Base-by-base conservation (phyloP, 2,797 vertebrate species). In the Melopsittacus undulatus region DNA sequence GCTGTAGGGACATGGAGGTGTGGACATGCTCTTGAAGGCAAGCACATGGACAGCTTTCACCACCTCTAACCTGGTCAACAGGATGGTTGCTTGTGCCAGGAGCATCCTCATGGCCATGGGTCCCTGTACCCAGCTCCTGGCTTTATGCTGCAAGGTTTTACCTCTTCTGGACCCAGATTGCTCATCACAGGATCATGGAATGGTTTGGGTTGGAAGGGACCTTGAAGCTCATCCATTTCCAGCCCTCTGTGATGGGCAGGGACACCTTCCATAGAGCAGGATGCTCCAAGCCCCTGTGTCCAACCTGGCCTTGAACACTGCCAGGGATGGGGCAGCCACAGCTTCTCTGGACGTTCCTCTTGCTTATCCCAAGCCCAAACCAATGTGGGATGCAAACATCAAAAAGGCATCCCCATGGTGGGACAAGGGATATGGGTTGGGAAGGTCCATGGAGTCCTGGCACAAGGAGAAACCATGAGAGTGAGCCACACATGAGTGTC, bases 41-140 rank as follows among this genome's bases (percentile, higher is more conserved):
- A 68, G 27, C 32, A 56, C 36, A 7, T 34, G 29, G 59, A 38
- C 7, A 49, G 27, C 27, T 38, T 74, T 68, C 34, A 62, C 63
- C 30, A 23, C 9, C n/a, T 61, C 18, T 27, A 69, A 56, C 19
- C 10, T 3, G 3, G 13, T 38, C 43, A n/a, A 24, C 0, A 3
- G 51, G 51, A 40, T 0, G 10, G 43, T 8, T 29, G 13, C 20
- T 77, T 13, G 11, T 29, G 16, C 15, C 57, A 64, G 30, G 43
- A 83, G 27, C 32, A 20, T 68, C 63, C 36, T n/a, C 1, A 0
- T 63, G 79, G 46, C 87, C 63, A 10, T 2, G 2, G 63, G 42
- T 56, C 79, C 46, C 15, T 36, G 16, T 4, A 57, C 7, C n/a
- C 29, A 40, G 26, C 17, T 70, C 59, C 49, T 43, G 72, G 9